phyloP scores from a whole-genome alignment of 2,113 vertebrate species.

The Halichoeres trimaculatus region DNA sequence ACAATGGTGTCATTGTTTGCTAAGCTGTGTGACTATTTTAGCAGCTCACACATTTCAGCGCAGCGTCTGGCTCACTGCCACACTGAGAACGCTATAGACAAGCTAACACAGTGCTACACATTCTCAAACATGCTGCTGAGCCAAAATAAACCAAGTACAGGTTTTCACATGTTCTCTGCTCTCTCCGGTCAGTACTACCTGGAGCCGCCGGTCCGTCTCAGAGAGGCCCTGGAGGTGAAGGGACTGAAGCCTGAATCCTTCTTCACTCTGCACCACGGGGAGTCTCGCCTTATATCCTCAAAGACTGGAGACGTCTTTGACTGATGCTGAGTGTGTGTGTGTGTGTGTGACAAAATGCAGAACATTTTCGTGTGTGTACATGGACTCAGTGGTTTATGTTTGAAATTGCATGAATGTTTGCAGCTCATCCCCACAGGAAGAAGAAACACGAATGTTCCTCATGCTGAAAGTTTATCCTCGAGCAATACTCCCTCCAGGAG shows the following conservation, averaged over 20 bases:
- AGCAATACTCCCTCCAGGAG: not conserved
- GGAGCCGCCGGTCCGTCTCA: slow-evolving; percentile 90
- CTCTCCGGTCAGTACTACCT: slow-evolving; percentile 86
- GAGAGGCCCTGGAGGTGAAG: slow-evolving; percentile 87
- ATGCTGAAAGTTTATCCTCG: slow-evolving; percentile 21
- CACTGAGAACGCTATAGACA: not conserved
- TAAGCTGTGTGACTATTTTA: slow-evolving; percentile 20
- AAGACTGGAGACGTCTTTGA: slow-evolving; percentile 76
- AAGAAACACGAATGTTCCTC: not conserved
- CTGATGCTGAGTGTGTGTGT: slow-evolving; percentile 49
- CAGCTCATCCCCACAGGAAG: slow-evolving; percentile 1
- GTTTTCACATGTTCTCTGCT: not conserved
- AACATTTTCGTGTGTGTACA: not conserved
- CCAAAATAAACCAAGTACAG: not conserved
- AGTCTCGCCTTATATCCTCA: slow-evolving; percentile 86
- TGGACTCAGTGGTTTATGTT: not conserved
- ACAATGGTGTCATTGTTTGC: slow-evolving; percentile 43
- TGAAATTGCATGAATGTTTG: not conserved
- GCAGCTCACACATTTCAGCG: slow-evolving; percentile 11
- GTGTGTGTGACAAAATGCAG: slow-evolving; percentile 17
- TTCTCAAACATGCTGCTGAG: not conserved
- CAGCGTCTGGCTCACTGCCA: not conserved
- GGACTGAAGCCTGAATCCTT: slow-evolving; percentile 89
- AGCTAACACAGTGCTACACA: not conserved
- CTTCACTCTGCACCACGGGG: slow-evolving; percentile 92